Conservation (phyloP, 1,140 invertebrate species). For the Choristoneura fumiferana region DNA sequence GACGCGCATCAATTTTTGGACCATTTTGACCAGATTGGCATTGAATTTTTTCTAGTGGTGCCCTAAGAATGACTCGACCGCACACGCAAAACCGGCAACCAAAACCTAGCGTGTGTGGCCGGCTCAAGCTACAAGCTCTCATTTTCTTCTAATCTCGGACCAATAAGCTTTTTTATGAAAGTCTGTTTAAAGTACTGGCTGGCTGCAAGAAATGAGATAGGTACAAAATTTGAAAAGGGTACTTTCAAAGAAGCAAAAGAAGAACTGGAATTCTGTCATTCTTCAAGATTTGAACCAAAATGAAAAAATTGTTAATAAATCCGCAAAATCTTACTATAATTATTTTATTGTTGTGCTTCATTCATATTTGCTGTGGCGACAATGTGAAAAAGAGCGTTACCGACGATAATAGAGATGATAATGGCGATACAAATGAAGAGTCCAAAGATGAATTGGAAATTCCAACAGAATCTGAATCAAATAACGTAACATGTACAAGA, state of each 20-base stretch:
- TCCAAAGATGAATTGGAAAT: slow-evolving; percentile 54
- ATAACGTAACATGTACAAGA: slow-evolving; percentile 49
- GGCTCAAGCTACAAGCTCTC: too few relatives aligned
- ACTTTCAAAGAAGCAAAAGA: slow-evolving; percentile 34
- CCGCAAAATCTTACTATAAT: background rate
- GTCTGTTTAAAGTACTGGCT: slow-evolving; percentile 20
- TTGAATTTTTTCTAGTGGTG: too few relatives aligned
- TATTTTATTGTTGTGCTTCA: background rate
- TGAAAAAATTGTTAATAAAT: too few relatives aligned
- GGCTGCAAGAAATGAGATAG: slow-evolving; percentile 13
- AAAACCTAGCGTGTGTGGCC: too few relatives aligned
- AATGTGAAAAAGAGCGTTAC: slow-evolving; percentile 64
- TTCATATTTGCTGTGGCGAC: slow-evolving; percentile 27
- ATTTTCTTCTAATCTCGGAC: too few relatives aligned
- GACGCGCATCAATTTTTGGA: too few relatives aligned
- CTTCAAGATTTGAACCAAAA: too few relatives aligned
- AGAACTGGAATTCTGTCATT: slow-evolving; percentile 34
- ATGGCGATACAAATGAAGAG: slow-evolving; percentile 46
- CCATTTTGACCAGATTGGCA: too few relatives aligned
- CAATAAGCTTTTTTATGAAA: too few relatives aligned
- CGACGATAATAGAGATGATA: slow-evolving; percentile 55
- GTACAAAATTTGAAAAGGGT: slow-evolving; percentile 20
- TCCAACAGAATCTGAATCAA: slow-evolving; percentile 40
- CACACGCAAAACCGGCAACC: too few relatives aligned
- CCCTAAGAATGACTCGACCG: too few relatives aligned